Evolutionary conservation across 2,888 invertebrate genomes (phyloP), one percentile per base, ranked within the genome.

Genomic region (Nomada ruficornis): DNA sequence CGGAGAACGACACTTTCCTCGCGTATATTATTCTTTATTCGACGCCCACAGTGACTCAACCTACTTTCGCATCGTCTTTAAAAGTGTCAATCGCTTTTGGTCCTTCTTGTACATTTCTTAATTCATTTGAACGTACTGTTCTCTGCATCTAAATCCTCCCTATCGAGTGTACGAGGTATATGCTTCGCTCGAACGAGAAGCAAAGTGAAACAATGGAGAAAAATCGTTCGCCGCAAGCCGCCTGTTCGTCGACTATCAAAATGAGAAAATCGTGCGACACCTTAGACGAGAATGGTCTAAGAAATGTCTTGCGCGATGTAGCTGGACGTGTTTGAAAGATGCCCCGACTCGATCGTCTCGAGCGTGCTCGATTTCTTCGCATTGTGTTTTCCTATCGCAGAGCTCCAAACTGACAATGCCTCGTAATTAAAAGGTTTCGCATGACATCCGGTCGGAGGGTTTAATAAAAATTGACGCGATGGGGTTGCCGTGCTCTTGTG

Each of bases 381-480:
- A 23, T 36, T 9, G 1, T 23, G 9, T 10, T 42, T 54, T 20
- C 55, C 36, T 55, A 18, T 55, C 63, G 72, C 60, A 36, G 78
- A 29, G 69, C 55, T 77, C 65, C 74, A 79, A 72, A 47, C 59
- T 69, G 74, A 63, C 59, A 74, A 74, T 74, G 80, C 71, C 54
- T 52, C 60, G 69, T 73, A 55, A 76, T 80, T 68, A 23, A 71
- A 72, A 57, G 72, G 62, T 67, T 69, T 73, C 64, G 63, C 71
- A 77, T 79, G 82, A 80, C 78, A 75, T 82, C 85, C 85, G 86
- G 85, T 90, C 88, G 87, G 87, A 88, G 85, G 83, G 84, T 84
- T 80, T 86, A 85, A 89, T 88, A 80, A 90, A 91, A 91, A 91
- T 92, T 92, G 91, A 91, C 91, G 88, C 90, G 87, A 88, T 90